phyloP scores from a whole-genome alignment of 2,888 invertebrate genomes.

The Caenorhabditis afra region DNA sequence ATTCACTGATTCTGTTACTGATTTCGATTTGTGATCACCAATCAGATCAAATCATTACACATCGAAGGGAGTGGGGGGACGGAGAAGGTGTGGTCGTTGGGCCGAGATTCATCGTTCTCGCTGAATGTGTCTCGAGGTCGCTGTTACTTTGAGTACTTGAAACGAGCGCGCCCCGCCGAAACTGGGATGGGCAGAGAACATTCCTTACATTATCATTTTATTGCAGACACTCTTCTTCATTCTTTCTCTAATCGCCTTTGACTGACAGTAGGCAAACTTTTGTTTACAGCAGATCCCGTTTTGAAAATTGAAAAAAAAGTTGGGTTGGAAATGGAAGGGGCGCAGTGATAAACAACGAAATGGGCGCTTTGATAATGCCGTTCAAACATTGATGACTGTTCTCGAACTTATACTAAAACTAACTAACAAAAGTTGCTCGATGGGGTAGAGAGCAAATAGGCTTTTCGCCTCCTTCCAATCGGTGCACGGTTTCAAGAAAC shows the following conservation, averaged over 20 bases:
- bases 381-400: neutral
- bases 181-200: conserved; percentile 21
- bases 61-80: conserved; percentile 6
- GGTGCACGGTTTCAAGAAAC: conserved; percentile 17
- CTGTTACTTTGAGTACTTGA: neutral
- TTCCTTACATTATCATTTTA: conserved; percentile 26
- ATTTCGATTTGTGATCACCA: conserved; percentile 44
- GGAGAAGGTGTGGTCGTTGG: conserved; percentile 36
- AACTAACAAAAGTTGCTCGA: too few relatives aligned
- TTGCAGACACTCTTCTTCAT: neutral
- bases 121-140: neutral
- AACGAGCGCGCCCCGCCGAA: conserved; percentile 9
- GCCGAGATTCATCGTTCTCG: conserved; percentile 27
- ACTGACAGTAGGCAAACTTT: conserved; percentile 8
- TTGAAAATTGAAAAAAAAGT: neutral
- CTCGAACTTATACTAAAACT: neutral
- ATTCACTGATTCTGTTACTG: conserved; percentile 3
- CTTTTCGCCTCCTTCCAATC: conserved; percentile 11
- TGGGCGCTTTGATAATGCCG: neutral
- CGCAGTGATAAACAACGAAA: neutral
- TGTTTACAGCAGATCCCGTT: conserved; percentile 13
- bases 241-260: conserved; percentile 11
- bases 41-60: conserved; percentile 52
- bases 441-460: conserved; percentile 40
- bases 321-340: neutral